These are phyloP conservation scores for Cyprinodon diabolis DNA, from an alignment of 2,797 vertebrate species.

Conservation along the genomic window DNA sequence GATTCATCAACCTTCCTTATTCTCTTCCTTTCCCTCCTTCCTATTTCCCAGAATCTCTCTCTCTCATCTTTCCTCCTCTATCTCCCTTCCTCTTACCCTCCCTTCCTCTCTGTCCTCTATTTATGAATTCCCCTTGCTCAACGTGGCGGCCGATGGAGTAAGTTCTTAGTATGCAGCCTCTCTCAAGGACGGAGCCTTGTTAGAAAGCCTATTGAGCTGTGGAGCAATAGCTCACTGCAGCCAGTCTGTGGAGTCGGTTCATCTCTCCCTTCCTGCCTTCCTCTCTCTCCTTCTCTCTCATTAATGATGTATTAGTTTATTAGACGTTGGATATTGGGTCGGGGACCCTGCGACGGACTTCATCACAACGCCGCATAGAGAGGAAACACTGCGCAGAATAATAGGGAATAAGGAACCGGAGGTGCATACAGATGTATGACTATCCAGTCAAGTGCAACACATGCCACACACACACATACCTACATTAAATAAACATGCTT, in stretches of 20 bases:
- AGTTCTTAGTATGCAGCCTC: slow-evolving; percentile 86
- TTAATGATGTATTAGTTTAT: slow-evolving; percentile 82
- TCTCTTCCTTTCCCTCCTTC: slow-evolving; percentile 30
- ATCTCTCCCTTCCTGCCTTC: slow-evolving; percentile 52
- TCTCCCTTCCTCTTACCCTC: slow-evolving; percentile 24
- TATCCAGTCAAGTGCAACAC: slow-evolving; percentile 23
- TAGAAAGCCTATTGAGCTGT: slow-evolving; percentile 82
- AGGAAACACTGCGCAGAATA: slow-evolving; percentile 61
- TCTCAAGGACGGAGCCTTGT: slow-evolving; percentile 84
- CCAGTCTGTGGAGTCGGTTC: slow-evolving; percentile 54
- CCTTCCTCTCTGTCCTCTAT: slow-evolving; percentile 68
- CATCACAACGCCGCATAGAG: slow-evolving; percentile 65
- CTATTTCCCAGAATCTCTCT: slow-evolving; percentile 57
- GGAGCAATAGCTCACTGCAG: slow-evolving; percentile 65
- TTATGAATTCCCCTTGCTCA: slow-evolving; percentile 86
- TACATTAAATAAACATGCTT: slow-evolving; percentile 61
- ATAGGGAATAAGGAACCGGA: slow-evolving; percentile 39
- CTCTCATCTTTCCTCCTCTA: slow-evolving; percentile 56
- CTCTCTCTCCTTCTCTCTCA: slow-evolving; percentile 61
- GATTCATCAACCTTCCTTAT: slow-evolving; percentile 59
- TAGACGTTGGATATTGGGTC: slow-evolving; percentile 77
- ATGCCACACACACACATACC: slow-evolving; percentile 32
- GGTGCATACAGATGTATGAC: slow-evolving; percentile 60
- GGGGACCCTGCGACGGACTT: slow-evolving; percentile 75
- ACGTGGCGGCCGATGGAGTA: slow-evolving; percentile 69